Evolutionary conservation across 1,140 invertebrate species (phyloP), one percentile per base, ranked within the genome.

Genomic region (Pantala flavescens): DNA sequence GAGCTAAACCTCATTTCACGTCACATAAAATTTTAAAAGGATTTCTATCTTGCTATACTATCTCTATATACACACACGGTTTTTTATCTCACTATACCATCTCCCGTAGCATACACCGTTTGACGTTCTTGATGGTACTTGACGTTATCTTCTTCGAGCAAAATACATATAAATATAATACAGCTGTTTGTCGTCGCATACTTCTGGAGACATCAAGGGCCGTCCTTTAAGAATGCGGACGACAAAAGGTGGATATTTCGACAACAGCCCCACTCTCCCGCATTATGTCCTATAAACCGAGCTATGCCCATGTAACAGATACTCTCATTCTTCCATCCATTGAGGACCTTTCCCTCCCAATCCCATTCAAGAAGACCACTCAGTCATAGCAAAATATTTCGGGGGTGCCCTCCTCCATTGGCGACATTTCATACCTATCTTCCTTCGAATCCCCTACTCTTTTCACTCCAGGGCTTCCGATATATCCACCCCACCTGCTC

Each of bases 331-430:
- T 63, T 21, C 49, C 12, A 3, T 63, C 49, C 49, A 16, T 36
- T 19, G 49, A 21, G 49, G n/a, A 63, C 49, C 49, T 1, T 63
- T 21, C 49, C 49, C 49, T 21, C 49, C 28, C 49, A 63, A 63
- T 63, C 49, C 49, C 49, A 63, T 63, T 63, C 49, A 63, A 63
- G 49, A 12, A 14, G n/a, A 63, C 49, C 49, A 63, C 49, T 63
- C 49, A 63, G 49, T 63, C 49, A 63, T 63, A 63, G 49, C 16
- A 21, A 63, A 63, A 63, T 63, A 63, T 63, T 63, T 63, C 49
- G 49, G 49, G n/a, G 49, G n/a, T 63, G 14, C 49, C 49, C 12
- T 63, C 14, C 49, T 16, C 49, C 5, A 19, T 63, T 63, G 49
- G 49, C 49, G 49, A 63, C 49, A 63, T 63, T 63, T 63, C 49